phyloP scores from a whole-genome alignment of 2,888 invertebrate genomes.

The Melieria crassipennis region DNA sequence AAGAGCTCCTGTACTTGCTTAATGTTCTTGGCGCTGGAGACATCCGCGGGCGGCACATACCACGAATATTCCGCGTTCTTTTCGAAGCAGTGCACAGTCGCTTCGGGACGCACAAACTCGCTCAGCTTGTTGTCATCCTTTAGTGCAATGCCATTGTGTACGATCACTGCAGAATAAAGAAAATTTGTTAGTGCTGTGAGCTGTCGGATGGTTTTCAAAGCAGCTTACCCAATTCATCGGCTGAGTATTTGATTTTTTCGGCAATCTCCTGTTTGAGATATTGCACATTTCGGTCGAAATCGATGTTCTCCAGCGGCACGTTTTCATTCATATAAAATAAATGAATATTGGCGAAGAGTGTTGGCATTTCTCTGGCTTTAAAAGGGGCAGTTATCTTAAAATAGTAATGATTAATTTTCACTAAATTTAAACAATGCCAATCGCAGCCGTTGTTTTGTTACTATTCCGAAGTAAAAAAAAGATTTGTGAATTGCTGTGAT shows the following conservation, averaged over 20 bases:
- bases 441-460: not conserved
- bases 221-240: constrained; percentile 68
- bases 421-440: not conserved
- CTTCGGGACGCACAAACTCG: constrained; percentile 69
- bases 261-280: constrained; percentile 68
- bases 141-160: constrained; percentile 74
- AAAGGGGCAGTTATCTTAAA: too few relatives aligned
- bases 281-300: constrained; percentile 70
- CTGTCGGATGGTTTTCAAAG: not conserved
- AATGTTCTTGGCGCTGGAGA: constrained; percentile 45
- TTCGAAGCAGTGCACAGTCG: constrained; percentile 69
- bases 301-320: constrained; percentile 69
- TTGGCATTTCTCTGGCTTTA: constrained; percentile 8
- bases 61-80: constrained; percentile 55
- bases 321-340: constrained; percentile 68
- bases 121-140: constrained; percentile 70
- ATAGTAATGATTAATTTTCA: too few relatives aligned
- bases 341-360: constrained; percentile 67
- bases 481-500: not conserved
- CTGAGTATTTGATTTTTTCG: constrained; percentile 66
- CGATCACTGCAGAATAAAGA: constrained; percentile 68
- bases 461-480: not conserved
- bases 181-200: not conserved
- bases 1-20: constrained; percentile 55
- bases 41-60: constrained; percentile 44